A percentile compares a stretch with the other conserved stretches of the same genome.
Conservation (phyloP, 2,113 vertebrate species). For the Xenus cinereus region DNA sequence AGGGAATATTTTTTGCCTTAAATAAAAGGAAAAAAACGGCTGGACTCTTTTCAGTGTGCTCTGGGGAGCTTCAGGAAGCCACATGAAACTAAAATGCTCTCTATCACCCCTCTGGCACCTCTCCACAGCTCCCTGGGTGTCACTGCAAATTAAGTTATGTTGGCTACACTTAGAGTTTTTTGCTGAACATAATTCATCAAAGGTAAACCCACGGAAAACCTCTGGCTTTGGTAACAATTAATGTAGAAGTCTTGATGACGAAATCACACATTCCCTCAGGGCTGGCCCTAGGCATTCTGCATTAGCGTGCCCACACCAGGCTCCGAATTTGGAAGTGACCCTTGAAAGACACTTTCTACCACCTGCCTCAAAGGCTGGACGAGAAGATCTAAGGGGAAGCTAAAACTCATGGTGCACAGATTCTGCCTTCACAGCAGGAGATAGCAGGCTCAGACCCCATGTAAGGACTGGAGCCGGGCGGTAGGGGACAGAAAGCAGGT, state of each 20-base stretch:
- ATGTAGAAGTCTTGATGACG: accelerated
- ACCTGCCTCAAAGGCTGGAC: neutral
- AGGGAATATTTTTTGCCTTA: neutral
- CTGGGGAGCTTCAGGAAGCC: slow-evolving; percentile 32
- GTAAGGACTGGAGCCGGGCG: neutral
- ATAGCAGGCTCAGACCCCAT: neutral
- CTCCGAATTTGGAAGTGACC: neutral
- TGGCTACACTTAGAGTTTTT: neutral
- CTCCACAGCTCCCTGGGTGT: neutral
- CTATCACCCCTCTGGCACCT: neutral
- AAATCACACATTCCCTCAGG: neutral
- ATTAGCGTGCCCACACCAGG: neutral
- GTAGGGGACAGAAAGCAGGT: neutral
- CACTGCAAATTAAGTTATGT: neutral
- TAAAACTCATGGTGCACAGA: neutral
- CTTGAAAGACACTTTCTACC: neutral
- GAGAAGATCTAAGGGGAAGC: neutral
- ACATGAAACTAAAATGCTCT: slow-evolving; percentile 36
- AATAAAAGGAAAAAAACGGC: neutral
- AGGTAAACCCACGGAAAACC: slow-evolving; percentile 30
- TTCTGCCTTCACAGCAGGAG: neutral
- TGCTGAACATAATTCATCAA: slow-evolving; percentile 6
- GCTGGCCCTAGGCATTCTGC: neutral
- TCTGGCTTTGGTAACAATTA: slow-evolving; percentile 25
- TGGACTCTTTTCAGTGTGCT: slow-evolving; percentile 10